Conservation (phyloP, 92 coral and sea anemone genomes). For the Pocillopora meandrina region DNA sequence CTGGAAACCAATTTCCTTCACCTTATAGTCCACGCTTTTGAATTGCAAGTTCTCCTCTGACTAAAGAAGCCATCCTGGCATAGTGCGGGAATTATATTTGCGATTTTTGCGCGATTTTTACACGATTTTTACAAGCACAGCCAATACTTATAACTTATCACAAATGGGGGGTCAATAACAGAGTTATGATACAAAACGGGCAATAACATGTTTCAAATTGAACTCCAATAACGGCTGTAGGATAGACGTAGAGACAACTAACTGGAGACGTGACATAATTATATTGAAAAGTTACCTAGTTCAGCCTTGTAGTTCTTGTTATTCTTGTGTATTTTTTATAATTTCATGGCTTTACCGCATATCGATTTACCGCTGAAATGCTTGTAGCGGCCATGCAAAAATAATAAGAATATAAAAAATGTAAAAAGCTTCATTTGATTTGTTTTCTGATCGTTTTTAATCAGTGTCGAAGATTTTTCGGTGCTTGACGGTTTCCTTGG, state of each 20-base stretch:
- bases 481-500: neutral
- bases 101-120: no score
- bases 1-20: no score
- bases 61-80: no score
- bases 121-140: neutral
- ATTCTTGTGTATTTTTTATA: no score
- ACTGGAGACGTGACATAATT: neutral
- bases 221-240: neutral
- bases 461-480: neutral
- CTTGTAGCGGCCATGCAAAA: no score
- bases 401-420: no score
- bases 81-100: no score
- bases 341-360: no score
- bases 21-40: no score
- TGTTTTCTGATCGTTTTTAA: neutral
- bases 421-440: neutral
- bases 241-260: neutral
- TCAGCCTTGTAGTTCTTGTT: no score
- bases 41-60: no score
- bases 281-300: neutral
- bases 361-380: no score
- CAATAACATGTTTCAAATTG: neutral
- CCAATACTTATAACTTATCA: neutral
- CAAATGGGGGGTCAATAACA: neutral
- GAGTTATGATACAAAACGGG: neutral